phyloP scores from a whole-genome alignment of 2,113 vertebrate genomes.

The Pluvialis apricaria region DNA sequence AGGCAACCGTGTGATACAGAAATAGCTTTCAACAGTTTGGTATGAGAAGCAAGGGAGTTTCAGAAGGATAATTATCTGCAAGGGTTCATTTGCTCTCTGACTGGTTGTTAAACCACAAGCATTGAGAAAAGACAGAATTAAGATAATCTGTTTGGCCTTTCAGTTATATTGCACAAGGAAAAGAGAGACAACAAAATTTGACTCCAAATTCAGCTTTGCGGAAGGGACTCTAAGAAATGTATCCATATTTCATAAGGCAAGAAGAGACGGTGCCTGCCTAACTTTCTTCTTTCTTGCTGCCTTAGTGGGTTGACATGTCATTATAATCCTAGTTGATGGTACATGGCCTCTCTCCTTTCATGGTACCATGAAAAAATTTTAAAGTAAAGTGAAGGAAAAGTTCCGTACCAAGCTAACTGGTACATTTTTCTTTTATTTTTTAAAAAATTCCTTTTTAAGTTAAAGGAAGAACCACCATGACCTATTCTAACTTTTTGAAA shows the following conservation, averaged over 20 bases:
- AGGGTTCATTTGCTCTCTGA: not conserved
- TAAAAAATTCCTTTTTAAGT: not conserved
- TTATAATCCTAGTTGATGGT: not conserved
- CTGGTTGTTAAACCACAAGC: not conserved
- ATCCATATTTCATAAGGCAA: not conserved
- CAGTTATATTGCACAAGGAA: not conserved
- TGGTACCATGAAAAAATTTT: not conserved
- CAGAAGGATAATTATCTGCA: not conserved
- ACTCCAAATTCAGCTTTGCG: not conserved
- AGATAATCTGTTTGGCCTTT: not conserved
- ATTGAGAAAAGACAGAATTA: not conserved
- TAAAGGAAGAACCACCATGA: not conserved
- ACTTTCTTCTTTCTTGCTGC: not conserved
- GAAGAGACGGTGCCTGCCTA: not conserved
- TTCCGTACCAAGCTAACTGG: not conserved
- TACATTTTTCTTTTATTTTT: not conserved
- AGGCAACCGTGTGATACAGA: not conserved
- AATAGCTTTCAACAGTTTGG: not conserved
- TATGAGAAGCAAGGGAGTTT: not conserved
- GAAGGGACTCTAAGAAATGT: not conserved
- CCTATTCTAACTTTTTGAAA: not conserved
- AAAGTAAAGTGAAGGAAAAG: not conserved
- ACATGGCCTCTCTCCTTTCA: not conserved
- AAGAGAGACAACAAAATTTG: not conserved
- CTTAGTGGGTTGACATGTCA: not conserved